These are phyloP conservation scores for Hymenopus coronatus DNA, from an alignment of 2,888 invertebrate species.

Conservation along the genomic window DNA sequence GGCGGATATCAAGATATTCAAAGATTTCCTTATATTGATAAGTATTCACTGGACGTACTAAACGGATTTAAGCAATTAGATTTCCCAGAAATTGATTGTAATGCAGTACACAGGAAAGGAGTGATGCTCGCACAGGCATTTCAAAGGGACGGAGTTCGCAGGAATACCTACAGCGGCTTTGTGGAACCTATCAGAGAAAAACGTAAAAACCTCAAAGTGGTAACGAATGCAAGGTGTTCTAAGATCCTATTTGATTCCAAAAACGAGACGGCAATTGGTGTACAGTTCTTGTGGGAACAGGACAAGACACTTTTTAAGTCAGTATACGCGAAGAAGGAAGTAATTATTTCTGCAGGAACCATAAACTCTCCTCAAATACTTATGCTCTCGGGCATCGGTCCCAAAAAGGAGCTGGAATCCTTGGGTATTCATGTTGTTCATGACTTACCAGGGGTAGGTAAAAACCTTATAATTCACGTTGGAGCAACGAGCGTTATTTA, in stretches of 20 bases:
- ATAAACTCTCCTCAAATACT: no score
- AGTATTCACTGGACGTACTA: neutral
- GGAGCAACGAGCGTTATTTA: neutral
- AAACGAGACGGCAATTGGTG: neutral
- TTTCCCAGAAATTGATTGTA: neutral
- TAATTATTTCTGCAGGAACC: neutral
- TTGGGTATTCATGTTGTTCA: conserved; percentile 39
- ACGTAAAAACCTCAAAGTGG: no score
- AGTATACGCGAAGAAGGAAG: conserved; percentile 1
- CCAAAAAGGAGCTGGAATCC: neutral
- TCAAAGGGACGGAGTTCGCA: neutral
- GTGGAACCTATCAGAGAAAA: neutral
- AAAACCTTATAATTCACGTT: conserved; percentile 32
- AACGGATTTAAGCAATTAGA: neutral
- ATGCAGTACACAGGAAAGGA: neutral
- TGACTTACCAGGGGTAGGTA: conserved; percentile 47
- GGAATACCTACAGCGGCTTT: neutral
- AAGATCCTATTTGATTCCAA: neutral
- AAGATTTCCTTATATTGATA: neutral
- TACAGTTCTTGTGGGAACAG: neutral
- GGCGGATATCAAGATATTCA: neutral
- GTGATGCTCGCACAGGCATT: neutral
- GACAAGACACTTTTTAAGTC: neutral
- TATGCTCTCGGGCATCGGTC: no score
- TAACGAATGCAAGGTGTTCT: neutral